Conservation (phyloP, 2,888 invertebrate species). For the Diarsia rubi region DNA sequence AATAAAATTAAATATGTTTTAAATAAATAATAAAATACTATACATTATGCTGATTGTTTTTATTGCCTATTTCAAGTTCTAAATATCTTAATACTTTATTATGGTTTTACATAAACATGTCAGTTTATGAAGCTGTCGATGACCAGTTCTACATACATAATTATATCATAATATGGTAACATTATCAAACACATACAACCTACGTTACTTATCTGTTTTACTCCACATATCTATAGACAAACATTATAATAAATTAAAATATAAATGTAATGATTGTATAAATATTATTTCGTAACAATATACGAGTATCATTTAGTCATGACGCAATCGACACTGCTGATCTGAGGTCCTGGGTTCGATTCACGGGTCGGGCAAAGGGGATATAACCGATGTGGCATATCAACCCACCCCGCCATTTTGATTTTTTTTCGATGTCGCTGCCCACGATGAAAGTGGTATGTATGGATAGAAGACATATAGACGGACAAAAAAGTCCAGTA, state of each 20-base stretch:
- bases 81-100: slow-evolving; percentile 58
- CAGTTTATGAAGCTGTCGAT: slow-evolving; percentile 29
- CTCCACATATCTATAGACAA: not conserved
- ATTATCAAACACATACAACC: not conserved
- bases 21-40: slow-evolving; percentile 56
- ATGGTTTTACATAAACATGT: slow-evolving; percentile 47
- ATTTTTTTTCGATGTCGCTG: no score
- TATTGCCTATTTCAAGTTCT: slow-evolving; percentile 55
- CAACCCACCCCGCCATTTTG: no score
- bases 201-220: slow-evolving; percentile 6
- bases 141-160: slow-evolving; percentile 20
- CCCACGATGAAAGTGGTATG: no score
- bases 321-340: no score
- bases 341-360: no score
- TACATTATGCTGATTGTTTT: slow-evolving; percentile 61
- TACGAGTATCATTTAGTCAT: no score
- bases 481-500: no score
- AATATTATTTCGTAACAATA: no score
- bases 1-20: slow-evolving; percentile 50
- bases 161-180: slow-evolving; percentile 5
- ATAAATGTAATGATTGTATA: not conserved
- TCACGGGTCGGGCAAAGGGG: no score
- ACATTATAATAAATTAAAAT: not conserved
- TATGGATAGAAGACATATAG: no score
- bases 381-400: no score